These are phyloP conservation scores for Meloidogyne floridensis DNA, from an alignment of 1,140 invertebrate species.

Conservation along the genomic window DNA sequence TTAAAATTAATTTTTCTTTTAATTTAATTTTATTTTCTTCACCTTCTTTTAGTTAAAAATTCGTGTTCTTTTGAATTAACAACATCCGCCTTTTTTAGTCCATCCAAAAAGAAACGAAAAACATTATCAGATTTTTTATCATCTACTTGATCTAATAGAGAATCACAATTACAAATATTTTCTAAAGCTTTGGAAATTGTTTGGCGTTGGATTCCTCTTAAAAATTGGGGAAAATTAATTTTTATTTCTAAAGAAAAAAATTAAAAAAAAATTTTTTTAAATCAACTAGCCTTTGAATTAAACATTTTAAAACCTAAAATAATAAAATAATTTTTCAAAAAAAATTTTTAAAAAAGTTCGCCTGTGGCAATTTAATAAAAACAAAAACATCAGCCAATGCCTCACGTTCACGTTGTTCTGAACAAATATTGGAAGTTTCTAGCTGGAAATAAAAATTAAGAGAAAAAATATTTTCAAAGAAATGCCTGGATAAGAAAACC, in stretches of 20 bases:
- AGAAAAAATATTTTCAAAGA: slow-evolving; percentile 1
- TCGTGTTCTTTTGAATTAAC: slow-evolving; percentile 20
- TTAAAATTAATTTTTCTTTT: not conserved
- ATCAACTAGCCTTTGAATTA: not conserved
- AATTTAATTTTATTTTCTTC: not conserved
- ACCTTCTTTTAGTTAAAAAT: slow-evolving; percentile 16
- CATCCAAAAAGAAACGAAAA: slow-evolving; percentile 36
- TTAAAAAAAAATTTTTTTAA: too few relatives aligned
- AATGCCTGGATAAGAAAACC: slow-evolving; percentile 40
- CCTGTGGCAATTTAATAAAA: slow-evolving; percentile 38
- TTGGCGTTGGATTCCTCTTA: slow-evolving; percentile 21
- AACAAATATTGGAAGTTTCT: slow-evolving; percentile 15
- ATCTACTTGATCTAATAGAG: slow-evolving; percentile 39
- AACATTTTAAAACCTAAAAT: not conserved
- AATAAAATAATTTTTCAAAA: not conserved
- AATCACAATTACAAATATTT: slow-evolving; percentile 28
- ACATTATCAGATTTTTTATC: slow-evolving; percentile 35
- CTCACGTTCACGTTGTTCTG: slow-evolving; percentile 39
- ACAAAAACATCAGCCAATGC: slow-evolving; percentile 43
- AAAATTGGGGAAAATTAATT: slow-evolving; percentile 26
- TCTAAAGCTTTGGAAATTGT: slow-evolving; percentile 28
- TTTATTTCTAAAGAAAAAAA: too few relatives aligned
- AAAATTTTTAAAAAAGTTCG: slow-evolving; percentile 1
- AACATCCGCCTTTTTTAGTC: slow-evolving; percentile 17
- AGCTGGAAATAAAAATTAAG: slow-evolving; percentile 21